phyloP scores from a whole-genome alignment of 92 coral and sea anemone genomes.

The Blastomussa wellsi region DNA sequence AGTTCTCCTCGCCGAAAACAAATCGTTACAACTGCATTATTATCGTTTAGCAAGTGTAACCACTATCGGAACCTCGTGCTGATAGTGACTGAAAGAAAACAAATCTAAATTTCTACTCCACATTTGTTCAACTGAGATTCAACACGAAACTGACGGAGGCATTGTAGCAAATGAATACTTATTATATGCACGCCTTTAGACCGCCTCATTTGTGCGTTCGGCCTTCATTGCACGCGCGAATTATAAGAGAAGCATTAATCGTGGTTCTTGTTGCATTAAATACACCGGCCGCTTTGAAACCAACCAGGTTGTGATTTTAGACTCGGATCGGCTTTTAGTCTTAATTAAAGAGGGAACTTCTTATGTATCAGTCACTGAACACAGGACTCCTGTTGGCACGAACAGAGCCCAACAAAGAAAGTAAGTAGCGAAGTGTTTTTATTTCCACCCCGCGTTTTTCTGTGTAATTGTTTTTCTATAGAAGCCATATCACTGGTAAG shows the following conservation, averaged over 20 bases:
- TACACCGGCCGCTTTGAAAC: not conserved
- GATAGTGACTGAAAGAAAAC: conserved; percentile 12
- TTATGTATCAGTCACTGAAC: not conserved
- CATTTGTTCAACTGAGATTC: conserved; percentile 57
- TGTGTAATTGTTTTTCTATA: not conserved
- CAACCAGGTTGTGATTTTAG: not conserved
- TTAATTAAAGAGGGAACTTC: not conserved
- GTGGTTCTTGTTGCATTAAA: not conserved
- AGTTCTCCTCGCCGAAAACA: conserved; percentile 18
- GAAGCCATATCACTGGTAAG: not conserved
- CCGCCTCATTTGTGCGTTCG: not conserved
- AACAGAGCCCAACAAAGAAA: not conserved
- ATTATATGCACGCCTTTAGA: not conserved
- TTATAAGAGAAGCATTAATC: not conserved
- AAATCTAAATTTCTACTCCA: conserved; percentile 4
- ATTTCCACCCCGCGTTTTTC: not conserved
- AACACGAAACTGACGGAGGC: not conserved
- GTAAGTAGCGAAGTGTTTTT: conserved; percentile 2
- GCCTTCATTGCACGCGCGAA: not conserved
- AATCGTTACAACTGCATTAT: conserved; percentile 24
- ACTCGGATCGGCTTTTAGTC: not conserved
- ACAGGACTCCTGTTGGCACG: not conserved
- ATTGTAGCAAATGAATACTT: conserved; percentile 12
- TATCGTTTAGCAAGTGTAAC: conserved; percentile 27
- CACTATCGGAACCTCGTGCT: conserved; percentile 13